A percentile compares a stretch with the other conserved stretches of the same genome.
These are phyloP conservation scores for Scotopteryx bipunctaria DNA, from an alignment of 2,888 invertebrate species.

Conservation along the genomic window DNA sequence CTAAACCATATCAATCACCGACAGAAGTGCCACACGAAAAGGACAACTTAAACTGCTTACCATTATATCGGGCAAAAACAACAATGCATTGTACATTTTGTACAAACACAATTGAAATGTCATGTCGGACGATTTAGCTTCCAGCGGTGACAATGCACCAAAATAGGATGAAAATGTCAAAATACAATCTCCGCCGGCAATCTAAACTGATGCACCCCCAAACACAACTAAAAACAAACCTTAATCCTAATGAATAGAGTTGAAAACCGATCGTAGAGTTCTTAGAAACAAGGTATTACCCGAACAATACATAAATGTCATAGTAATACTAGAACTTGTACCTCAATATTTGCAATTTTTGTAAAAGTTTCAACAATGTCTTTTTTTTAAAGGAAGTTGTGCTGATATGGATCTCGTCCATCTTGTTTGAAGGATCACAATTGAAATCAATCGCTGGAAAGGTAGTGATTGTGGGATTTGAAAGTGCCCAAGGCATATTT, in stretches of 20 bases:
- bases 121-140: slow-evolving; percentile 73
- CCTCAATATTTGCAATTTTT: slow-evolving; percentile 56
- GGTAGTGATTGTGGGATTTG: slow-evolving; percentile 5
- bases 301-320: slow-evolving; percentile 50
- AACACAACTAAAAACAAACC: slow-evolving; percentile 30
- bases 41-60: slow-evolving; percentile 25
- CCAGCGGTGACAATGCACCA: slow-evolving; percentile 63
- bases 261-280: neutral
- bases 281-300: slow-evolving; percentile 8
- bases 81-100: too few species aligned
- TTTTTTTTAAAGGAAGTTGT: slow-evolving; percentile 52
- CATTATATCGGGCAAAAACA: slow-evolving; percentile 36
- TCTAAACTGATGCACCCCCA: slow-evolving; percentile 47
- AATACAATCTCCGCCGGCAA: slow-evolving; percentile 73
- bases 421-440: slow-evolving; percentile 35
- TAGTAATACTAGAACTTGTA: slow-evolving; percentile 76
- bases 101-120: slow-evolving; percentile 40
- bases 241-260: slow-evolving; percentile 10
- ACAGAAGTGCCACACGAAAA: slow-evolving; percentile 20
- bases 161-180: slow-evolving; percentile 82
- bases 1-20: slow-evolving; percentile 12
- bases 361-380: slow-evolving; percentile 28
- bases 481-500: neutral
- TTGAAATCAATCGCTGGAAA: slow-evolving; percentile 22
- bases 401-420: slow-evolving; percentile 41